These are phyloP conservation scores for Brevipalpus yothersi DNA, from an alignment of 1,140 invertebrate genomes.

Conservation along the genomic window DNA sequence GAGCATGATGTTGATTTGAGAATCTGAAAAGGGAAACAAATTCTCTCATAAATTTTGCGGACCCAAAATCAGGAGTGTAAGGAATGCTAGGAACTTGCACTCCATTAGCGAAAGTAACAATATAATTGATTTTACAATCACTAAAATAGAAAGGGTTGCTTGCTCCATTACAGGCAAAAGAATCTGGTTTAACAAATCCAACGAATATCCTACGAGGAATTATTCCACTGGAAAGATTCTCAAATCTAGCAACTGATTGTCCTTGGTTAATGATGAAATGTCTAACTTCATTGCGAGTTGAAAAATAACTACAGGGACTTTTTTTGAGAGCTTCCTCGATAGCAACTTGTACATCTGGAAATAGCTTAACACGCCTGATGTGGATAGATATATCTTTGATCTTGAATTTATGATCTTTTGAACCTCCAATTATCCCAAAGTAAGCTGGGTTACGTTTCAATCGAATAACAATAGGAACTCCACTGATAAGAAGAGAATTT, in stretches of 20 bases:
- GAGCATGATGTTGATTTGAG: background rate
- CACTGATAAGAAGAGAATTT: background rate
- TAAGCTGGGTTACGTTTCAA: background rate
- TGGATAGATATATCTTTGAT: background rate
- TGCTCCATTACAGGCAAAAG: background rate
- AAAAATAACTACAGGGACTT: background rate
- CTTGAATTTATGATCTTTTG: background rate
- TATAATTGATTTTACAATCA: constrained; percentile 3
- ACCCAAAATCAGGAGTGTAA: background rate
- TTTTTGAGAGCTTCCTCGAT: background rate
- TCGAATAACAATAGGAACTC: background rate
- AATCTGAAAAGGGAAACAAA: background rate
- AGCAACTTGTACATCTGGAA: background rate
- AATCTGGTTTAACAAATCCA: constrained; percentile 2
- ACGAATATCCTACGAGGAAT: constrained; percentile 3
- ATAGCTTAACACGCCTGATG: background rate
- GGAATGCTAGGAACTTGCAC: background rate
- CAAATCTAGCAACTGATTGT: background rate
- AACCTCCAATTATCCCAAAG: background rate
- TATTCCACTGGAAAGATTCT: constrained; percentile 5
- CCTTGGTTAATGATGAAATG: background rate
- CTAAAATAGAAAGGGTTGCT: constrained; percentile 4
- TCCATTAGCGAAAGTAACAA: constrained; percentile 4
- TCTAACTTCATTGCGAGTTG: background rate
- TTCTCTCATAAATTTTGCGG: background rate